Conservation (phyloP, 2,113 vertebrate species). For the Sigmodon hispidus region DNA sequence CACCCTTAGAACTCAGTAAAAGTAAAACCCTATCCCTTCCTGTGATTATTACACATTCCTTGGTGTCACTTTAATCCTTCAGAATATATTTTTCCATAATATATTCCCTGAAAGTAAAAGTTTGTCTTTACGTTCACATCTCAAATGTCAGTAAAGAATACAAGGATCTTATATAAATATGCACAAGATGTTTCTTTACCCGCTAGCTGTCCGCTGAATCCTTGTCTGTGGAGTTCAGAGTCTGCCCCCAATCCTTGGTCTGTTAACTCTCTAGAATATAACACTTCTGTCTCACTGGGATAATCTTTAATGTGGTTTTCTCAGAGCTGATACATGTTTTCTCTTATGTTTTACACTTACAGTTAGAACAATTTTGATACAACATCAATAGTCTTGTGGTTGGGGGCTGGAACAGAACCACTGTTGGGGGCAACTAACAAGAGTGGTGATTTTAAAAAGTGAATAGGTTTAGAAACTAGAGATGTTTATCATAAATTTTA, state of each 20-base stretch:
- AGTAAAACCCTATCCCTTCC: neutral
- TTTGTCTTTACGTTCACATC: neutral
- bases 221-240: neutral
- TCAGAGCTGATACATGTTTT: neutral
- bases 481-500: slow-evolving; percentile 16
- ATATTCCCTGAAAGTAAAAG: slow-evolving; percentile 28
- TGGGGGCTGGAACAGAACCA: slow-evolving; percentile 10
- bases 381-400: neutral
- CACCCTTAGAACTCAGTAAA: neutral
- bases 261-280: neutral
- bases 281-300: neutral
- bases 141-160: neutral
- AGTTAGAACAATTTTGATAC: neutral
- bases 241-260: neutral
- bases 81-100: neutral
- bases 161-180: neutral
- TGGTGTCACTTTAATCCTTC: neutral
- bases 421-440: neutral
- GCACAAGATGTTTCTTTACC: neutral
- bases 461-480: neutral
- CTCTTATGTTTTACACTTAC: neutral
- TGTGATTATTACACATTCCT: neutral
- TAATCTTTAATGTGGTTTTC: neutral
- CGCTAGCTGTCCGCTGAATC: neutral
- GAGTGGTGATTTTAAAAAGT: slow-evolving; percentile 2